Evolutionary conservation across 2,888 invertebrate genomes (phyloP), one percentile per base, ranked within the genome.

Genomic region (Leucozona laternaria): DNA sequence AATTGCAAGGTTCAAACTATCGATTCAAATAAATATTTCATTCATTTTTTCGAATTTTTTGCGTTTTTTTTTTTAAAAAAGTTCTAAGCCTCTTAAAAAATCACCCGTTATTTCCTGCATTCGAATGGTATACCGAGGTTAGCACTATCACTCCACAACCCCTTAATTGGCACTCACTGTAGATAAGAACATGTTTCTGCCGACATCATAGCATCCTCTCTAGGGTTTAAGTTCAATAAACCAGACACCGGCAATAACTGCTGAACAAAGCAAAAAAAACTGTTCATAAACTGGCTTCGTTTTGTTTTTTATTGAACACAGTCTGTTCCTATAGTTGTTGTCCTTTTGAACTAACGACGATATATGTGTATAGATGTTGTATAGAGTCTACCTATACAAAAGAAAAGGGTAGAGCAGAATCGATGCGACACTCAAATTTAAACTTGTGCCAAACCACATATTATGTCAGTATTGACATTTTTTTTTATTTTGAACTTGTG

Each of bases 191-290:
- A 31, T 11, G 5, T 31, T 77, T 28, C 13, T 57, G 48, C 40
- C 53, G 50, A 31, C 70, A 40, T 70, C 83, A 83, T 45, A 84
- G 58, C 71, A 80, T 71, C 68, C 72, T 53, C n/a, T 22, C 60
- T 60, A 17, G 34, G 62, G 62, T 73, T 50, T 75, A 78, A 86
- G 86, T 82, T 86, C 86, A 86, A 86, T 79, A 86, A 86, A 86
- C 86, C 86, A 86, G 86, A 86, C 86, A 55, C 71, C 57, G 57
- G 68, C 57, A 68, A 53, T 68, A 75, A 76, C 66, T 64, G 43
- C 66, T 45, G 48, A 76, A 57, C 66, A 68, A 80, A 80, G 20
- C 34, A 43, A 25, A 58, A 17, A 66, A 13, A 37, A 80, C 2
- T 68, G 78, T 79, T 50, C 71, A 78, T 50, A 70, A 82, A 86